Percentiles rank a stretch among this genome's conserved stretches.
Evolutionary conservation across 2,888 invertebrate genomes (phyloP).

Genomic region (Catocala nupta): DNA sequence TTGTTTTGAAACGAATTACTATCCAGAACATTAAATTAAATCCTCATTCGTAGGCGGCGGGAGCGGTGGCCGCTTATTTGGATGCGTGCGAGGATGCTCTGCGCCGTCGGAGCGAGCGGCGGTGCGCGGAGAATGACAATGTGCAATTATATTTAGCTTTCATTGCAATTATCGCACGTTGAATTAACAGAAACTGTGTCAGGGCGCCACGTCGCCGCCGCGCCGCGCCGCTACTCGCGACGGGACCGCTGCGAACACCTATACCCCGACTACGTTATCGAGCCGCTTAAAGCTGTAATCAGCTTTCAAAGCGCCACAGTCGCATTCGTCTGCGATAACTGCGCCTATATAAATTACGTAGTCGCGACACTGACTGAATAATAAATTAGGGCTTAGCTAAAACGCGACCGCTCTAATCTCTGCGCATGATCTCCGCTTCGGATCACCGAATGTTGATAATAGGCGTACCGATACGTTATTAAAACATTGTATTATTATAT

Average conservation of each 20-base stretch:
- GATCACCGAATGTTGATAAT: slow-evolving; percentile 57
- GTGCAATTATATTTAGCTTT: slow-evolving; percentile 77
- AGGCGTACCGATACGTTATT: slow-evolving; percentile 49
- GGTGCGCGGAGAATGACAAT: slow-evolving; percentile 75
- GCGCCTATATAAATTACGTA: slow-evolving; percentile 58
- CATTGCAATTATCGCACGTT: slow-evolving; percentile 71
- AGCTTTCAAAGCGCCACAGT: slow-evolving; percentile 55
- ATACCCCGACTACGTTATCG: slow-evolving; percentile 53
- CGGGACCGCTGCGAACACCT: slow-evolving; percentile 43
- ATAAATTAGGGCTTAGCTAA: slow-evolving; percentile 57
- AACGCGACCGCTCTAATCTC: slow-evolving; percentile 53
- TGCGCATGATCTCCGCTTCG: slow-evolving; percentile 53
- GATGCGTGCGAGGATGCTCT: slow-evolving; percentile 73
- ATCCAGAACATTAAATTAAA: slow-evolving; percentile 72
- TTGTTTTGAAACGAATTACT: slow-evolving; percentile 72
- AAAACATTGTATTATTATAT: slow-evolving; percentile 42
- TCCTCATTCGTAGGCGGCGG: slow-evolving; percentile 77
- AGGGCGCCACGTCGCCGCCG: slow-evolving; percentile 41
- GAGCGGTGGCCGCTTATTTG: slow-evolving; percentile 72
- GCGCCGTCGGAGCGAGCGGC: slow-evolving; percentile 64
- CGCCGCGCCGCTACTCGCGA: slow-evolving; percentile 24
- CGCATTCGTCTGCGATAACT: slow-evolving; percentile 59
- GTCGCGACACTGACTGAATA: slow-evolving; percentile 58
- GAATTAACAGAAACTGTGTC: slow-evolving; percentile 77
- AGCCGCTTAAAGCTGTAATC: slow-evolving; percentile 53